Percentiles rank a stretch among this genome's conserved stretches.
Evolutionary conservation across 1,140 invertebrate genomes (phyloP).

Genomic region (Zaprionus taronus): DNA sequence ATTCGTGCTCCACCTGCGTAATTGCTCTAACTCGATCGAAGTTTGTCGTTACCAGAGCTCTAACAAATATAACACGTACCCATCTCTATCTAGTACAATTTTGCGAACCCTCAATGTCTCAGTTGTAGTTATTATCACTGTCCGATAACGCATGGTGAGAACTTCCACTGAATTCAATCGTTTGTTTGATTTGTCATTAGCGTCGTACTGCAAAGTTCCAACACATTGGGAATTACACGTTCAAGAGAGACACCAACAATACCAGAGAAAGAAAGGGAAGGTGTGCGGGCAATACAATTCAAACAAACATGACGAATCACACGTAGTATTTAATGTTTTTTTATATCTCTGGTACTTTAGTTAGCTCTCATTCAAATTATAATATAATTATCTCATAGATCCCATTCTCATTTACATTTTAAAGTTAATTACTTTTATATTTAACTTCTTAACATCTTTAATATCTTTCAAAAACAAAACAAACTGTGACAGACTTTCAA

Average conservation of each 20-base stretch:
- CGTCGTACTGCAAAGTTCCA: constrained; percentile 25
- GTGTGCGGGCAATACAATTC: background rate
- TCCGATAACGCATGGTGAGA: constrained; percentile 27
- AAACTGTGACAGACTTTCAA: background rate
- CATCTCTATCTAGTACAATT: background rate
- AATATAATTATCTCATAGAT: background rate
- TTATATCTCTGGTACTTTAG: background rate
- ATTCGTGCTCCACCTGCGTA: background rate
- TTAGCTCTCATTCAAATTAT: background rate
- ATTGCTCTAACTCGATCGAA: background rate
- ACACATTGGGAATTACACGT: background rate
- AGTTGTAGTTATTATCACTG: constrained; percentile 10
- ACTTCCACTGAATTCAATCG: constrained; percentile 15
- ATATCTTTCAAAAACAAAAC: background rate
- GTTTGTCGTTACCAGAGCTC: background rate
- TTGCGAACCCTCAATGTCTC: constrained; percentile 11
- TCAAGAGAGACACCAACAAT: background rate
- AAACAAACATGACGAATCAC: background rate
- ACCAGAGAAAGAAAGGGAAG: background rate
- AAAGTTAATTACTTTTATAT: background rate
- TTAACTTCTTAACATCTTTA: background rate
- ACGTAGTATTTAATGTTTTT: background rate
- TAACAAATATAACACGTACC: background rate
- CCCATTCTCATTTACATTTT: background rate
- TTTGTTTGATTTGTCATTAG: constrained; percentile 48